These are phyloP conservation scores for Asobara japonica DNA, from an alignment of 1,140 invertebrate species.

Conservation along the genomic window DNA sequence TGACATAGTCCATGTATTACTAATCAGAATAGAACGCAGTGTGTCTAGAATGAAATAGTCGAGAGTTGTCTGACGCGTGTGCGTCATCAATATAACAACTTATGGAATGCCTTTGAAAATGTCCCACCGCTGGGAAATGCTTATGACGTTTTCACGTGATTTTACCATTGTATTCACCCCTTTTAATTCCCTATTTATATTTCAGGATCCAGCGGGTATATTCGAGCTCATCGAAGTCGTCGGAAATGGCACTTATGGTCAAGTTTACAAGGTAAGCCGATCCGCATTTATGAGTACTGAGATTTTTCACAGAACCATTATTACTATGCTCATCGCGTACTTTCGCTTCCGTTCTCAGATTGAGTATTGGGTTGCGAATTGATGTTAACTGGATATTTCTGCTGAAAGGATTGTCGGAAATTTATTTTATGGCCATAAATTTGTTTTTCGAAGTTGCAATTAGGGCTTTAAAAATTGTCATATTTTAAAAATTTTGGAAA, in stretches of 20 bases:
- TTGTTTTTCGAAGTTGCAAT: too few relatives aligned
- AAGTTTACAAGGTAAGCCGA: constrained; percentile 96
- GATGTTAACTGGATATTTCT: background rate
- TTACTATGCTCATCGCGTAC: constrained; percentile 2
- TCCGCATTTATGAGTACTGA: background rate
- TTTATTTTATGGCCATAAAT: too few relatives aligned
- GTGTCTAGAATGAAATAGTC: background rate
- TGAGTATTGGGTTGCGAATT: constrained; percentile 24
- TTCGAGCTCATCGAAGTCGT: constrained; percentile 99
- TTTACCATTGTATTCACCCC: constrained; percentile 15
- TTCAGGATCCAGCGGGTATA: constrained; percentile 98
- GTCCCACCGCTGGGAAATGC: background rate
- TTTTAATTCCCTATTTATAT: constrained; percentile 52
- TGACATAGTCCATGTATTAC: background rate
- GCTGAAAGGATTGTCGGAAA: constrained; percentile 11
- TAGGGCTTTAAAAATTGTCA: too few relatives aligned
- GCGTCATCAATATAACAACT: constrained; percentile 31
- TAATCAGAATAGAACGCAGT: constrained; percentile 12
- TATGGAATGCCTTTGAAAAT: constrained; percentile 15
- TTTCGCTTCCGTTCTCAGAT: constrained; percentile 24
- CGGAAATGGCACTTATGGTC: constrained; percentile 99
- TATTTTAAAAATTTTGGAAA: background rate
- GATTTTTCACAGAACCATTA: constrained; percentile 2
- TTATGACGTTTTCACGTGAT: background rate
- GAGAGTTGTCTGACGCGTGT: constrained; percentile 11